phyloP scores from a whole-genome alignment of 2,797 vertebrate genomes.

The Propithecus perrieri region DNA sequence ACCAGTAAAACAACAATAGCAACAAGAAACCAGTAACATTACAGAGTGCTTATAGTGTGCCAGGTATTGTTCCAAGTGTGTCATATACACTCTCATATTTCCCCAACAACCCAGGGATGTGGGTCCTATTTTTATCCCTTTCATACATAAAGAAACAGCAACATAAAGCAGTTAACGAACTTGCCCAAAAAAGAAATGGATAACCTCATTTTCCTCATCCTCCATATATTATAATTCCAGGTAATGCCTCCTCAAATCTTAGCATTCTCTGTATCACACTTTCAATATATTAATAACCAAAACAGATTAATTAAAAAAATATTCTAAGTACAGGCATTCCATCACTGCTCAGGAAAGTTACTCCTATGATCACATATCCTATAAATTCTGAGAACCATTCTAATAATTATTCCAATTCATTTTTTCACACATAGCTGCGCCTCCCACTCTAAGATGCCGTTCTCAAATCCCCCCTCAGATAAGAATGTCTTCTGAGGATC shows the following conservation, averaged over 20 bases:
- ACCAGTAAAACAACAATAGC: background rate
- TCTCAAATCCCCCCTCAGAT: slow-evolving; percentile 47
- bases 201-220: background rate
- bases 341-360: background rate
- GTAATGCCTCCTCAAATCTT: background rate
- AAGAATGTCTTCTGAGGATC: slow-evolving; percentile 60
- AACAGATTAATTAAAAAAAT: slow-evolving; percentile 45
- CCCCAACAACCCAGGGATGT: background rate
- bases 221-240: background rate
- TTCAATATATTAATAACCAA: slow-evolving; percentile 12
- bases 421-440: background rate
- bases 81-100: background rate
- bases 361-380: background rate
- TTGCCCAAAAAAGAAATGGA: background rate
- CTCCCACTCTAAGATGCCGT: background rate
- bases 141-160: background rate
- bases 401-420: slow-evolving; percentile 18
- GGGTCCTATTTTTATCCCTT: background rate
- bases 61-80: background rate
- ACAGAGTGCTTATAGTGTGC: background rate
- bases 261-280: background rate
- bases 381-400: slow-evolving; percentile 26
- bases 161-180: background rate
- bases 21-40: background rate
- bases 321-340: slow-evolving; percentile 18